Percentiles rank a stretch among this genome's conserved stretches.
These are phyloP conservation scores for Proterorhinus semilunaris DNA, from an alignment of 2,113 vertebrate genomes.

Conservation along the genomic window DNA sequence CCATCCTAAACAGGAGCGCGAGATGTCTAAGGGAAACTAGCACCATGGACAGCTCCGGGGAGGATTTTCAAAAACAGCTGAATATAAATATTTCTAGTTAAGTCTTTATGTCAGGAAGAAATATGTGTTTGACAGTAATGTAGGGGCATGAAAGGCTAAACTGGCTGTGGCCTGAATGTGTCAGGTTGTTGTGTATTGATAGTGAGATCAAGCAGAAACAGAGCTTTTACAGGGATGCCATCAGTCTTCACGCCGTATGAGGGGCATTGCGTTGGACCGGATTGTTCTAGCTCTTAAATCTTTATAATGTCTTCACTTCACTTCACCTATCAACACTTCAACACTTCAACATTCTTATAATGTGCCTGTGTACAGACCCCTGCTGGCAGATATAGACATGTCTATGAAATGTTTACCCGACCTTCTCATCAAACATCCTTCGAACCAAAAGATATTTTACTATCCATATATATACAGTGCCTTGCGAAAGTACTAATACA, in stretches of 20 bases:
- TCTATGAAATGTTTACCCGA: conserved; percentile 3
- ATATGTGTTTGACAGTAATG: conserved; percentile 43
- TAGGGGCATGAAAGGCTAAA: conserved; percentile 52
- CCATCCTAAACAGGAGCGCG: neutral
- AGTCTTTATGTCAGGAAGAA: conserved; percentile 39
- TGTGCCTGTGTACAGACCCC: neutral
- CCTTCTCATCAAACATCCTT: too few species aligned
- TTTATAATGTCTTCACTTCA: conserved; percentile 16
- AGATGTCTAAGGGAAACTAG: neutral
- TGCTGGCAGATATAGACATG: neutral
- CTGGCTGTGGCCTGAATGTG: conserved; percentile 65
- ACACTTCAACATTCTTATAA: neutral
- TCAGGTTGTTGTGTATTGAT: conserved; percentile 56
- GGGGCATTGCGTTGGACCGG: conserved; percentile 41
- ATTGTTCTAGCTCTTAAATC: conserved; percentile 45
- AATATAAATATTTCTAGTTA: conserved; percentile 31
- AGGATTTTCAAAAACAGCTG: conserved; percentile 22
- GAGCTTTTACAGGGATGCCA: conserved; percentile 52
- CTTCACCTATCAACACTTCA: neutral
- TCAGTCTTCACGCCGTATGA: conserved; percentile 68
- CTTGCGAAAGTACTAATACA: too few species aligned
- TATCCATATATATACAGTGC: too few species aligned
- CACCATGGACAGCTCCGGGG: conserved; percentile 49
- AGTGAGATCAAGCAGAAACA: conserved; percentile 41
- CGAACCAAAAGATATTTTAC: too few species aligned